phyloP scores from a whole-genome alignment of 2,888 invertebrate genomes.

The Drosophila maculinotata region DNA sequence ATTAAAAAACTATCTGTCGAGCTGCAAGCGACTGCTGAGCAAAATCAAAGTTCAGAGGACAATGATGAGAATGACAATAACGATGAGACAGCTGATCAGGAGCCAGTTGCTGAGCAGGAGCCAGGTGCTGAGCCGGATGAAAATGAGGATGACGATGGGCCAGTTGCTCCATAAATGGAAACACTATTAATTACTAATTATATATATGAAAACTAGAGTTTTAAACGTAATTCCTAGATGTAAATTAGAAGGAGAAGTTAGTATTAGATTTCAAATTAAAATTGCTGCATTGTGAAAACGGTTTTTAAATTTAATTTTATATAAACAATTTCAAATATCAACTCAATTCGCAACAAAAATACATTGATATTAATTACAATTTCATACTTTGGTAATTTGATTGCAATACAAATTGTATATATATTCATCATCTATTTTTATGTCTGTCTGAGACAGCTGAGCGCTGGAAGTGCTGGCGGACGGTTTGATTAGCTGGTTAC shows the following conservation, averaged over 20 bases:
- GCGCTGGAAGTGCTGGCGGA: constrained; percentile 2
- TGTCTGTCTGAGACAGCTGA: constrained; percentile 18
- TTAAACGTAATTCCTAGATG: constrained; percentile 32
- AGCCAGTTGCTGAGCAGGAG: constrained; percentile 24
- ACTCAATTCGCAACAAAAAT: constrained; percentile 33
- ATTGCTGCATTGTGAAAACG: constrained; percentile 52
- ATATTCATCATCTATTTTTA: too few relatives aligned
- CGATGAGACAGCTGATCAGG: constrained; percentile 25
- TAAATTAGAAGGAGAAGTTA: constrained; percentile 60
- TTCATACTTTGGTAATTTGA: constrained; percentile 16
- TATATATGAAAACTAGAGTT: constrained; percentile 38
- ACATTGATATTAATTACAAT: constrained; percentile 34
- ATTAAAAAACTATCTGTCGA: constrained; percentile 66
- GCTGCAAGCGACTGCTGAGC: constrained; percentile 33
- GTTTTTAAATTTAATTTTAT: constrained; percentile 64
- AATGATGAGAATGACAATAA: constrained; percentile 49
- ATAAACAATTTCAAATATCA: constrained; percentile 41
- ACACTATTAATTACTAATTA: constrained; percentile 30
- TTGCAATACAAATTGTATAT: constrained; percentile 22
- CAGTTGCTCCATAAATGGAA: constrained; percentile 20
- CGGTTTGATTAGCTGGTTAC: constrained; percentile 84
- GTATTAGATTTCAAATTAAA: constrained; percentile 53
- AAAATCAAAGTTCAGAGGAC: constrained; percentile 24
- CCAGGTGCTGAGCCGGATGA: constrained; percentile 20
- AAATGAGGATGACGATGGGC: constrained; percentile 47